Evolutionary conservation across 2,113 vertebrate species (phyloP), one percentile per base, ranked within the genome.

Genomic region (Chlamydotis undulata): DNA sequence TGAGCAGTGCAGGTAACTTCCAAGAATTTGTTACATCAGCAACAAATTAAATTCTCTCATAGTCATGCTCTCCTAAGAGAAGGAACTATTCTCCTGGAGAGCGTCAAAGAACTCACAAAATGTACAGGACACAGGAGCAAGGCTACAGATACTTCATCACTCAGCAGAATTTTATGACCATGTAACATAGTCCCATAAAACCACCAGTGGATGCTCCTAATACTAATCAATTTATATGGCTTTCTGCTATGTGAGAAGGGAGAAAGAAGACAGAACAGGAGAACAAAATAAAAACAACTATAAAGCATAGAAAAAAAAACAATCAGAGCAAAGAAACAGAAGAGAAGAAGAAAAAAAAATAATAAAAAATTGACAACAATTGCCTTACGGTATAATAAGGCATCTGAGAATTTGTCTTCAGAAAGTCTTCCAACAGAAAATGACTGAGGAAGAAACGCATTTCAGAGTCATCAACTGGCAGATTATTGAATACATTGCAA

Each of bases 101-200:
- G 5, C 55, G 64, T 87, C 73, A 94, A 60, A 47, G 16, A 88
- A 29, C 29, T 39, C n/a, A 37, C 14, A 78, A 77, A 71, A 68
- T 69, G 24, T 52, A 56, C 50, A 84, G 50, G 52, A 77, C 41
- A 67, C 22, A 24, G 53, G 17, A 91, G 19, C 10, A 90, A 73
- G 15, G 43, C 65, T 84, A 45, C 52, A 71, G 60, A 71, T 76
- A 56, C n/a, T 71, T 84, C 37, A 82, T 85, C 88, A 65, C 59
- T 90, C 73, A 74, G 37, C 59, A 90, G 73, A 70, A 74, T 75
- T 95, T 97, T 94, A 87, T 77, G 43, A 82, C 31, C 41, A 6
- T 52, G 31, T 89, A 70, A 67, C 71, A 52, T 13, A 6, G 69
- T 50, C 28, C n/a, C 39, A 84, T 97, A 93, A 96, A 94, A 47